Base-by-base conservation (phyloP, 1,140 invertebrate genomes). In the Temnothorax curvispinosus region DNA sequence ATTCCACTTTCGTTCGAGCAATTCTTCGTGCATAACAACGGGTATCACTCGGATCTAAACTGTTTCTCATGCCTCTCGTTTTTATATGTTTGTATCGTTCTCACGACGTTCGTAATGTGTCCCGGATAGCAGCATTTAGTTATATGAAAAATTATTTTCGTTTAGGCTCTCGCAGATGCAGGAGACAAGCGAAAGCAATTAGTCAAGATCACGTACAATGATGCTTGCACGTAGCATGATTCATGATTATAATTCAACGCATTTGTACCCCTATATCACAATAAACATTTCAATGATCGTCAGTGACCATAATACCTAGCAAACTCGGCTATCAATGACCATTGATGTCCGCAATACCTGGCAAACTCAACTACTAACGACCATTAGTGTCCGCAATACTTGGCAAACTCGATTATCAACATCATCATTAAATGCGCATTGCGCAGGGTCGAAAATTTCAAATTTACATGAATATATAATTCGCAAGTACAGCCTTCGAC, bases 261-360 rank as follows among this genome's bases (percentile, higher is more conserved):
- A 9, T 35, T 35, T 74, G 44, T 11, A 9, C 8, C 13, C 5
- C 13, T 65, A 27, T 27, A 64, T 52, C 18, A 54, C 13, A 64
- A 85, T 77, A 85, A 78, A 81, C 60, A 78, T 54, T 65, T 85
- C 82, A 64, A 52, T 80, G n/a, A 60, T 74, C 58, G 44, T 60
- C 18, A n/a, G 21, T 41, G 62, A 21, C 58, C 74, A 78, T 64
- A 65, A 44, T 47, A 69, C 13, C 32, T 58, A 21, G 41, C 38
- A 85, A 77, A 65, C 75, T 65, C 35, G 47, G 13, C 44, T 85
- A 85, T 76, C 82, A 64, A 78, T 76, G 82, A 85, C 44, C 60
- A 85, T 85, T 76, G 44, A 62, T 44, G 74, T 54, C 15, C 56
- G 38, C 21, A 75, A 75, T 78, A 85, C n/a, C 47, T 47, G 58